A percentile compares a stretch with the other conserved stretches of the same genome.
Conservation (phyloP, 2,797 vertebrate species). For the Danio tinwini region DNA sequence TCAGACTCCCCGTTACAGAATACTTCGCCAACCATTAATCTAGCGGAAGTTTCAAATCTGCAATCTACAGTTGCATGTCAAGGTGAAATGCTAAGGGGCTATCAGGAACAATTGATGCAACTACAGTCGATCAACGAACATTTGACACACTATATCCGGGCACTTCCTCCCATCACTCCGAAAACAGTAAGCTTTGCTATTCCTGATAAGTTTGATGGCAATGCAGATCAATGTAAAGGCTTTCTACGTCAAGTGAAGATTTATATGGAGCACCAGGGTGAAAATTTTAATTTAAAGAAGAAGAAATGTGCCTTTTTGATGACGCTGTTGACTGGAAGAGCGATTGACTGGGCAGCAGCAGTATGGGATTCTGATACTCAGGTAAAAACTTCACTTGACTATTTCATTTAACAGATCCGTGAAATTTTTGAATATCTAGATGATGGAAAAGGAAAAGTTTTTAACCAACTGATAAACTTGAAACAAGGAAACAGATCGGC, state of each 20-base stretch:
- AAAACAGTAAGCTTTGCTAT: too few species aligned
- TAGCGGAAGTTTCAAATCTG: too few species aligned
- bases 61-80: too few species aligned
- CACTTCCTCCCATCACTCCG: too few species aligned
- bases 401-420: neutral
- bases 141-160: too few species aligned
- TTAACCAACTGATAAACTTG: neutral
- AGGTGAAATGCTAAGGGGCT: too few species aligned
- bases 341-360: neutral
- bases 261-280: neutral
- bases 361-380: neutral
- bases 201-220: neutral
- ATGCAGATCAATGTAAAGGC: neutral
- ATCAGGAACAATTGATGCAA: too few species aligned
- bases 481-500: neutral
- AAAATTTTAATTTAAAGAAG: neutral
- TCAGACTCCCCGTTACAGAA: too few species aligned
- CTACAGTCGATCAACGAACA: too few species aligned
- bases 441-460: neutral
- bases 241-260: neutral
- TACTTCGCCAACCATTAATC: too few species aligned
- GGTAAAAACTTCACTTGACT: too few species aligned
- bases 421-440: neutral
- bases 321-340: too few species aligned
- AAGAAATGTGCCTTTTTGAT: neutral